phyloP scores from a whole-genome alignment of 2,113 vertebrate species.

The Piprites chloris region DNA sequence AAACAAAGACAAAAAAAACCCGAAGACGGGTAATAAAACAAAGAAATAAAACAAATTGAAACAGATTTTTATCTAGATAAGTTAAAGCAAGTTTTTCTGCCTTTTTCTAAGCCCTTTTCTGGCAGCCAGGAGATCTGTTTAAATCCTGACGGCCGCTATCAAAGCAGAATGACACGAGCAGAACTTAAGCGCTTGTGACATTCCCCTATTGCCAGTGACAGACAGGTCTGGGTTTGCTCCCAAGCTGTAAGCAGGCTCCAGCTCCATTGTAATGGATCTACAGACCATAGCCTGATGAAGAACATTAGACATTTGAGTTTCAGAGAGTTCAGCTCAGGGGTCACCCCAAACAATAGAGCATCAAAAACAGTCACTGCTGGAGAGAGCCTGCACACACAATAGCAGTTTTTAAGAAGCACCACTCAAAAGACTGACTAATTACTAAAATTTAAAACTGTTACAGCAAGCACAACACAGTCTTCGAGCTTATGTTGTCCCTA shows the following conservation, averaged over 20 bases:
- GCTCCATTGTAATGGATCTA: slow-evolving; percentile 56
- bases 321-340: slow-evolving; percentile 55
- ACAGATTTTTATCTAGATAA: background rate
- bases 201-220: slow-evolving; percentile 16
- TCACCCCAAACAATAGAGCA: slow-evolving; percentile 58
- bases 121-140: background rate
- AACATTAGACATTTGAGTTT: slow-evolving; percentile 62
- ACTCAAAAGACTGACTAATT: slow-evolving; percentile 55
- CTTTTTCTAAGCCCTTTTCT: background rate
- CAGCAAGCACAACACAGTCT: slow-evolving; percentile 27
- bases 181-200: slow-evolving; percentile 1
- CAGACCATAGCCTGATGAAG: slow-evolving; percentile 60
- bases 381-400: slow-evolving; percentile 54
- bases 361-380: slow-evolving; percentile 67
- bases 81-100: background rate
- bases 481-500: background rate
- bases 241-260: slow-evolving; percentile 44
- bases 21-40: background rate
- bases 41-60: background rate
- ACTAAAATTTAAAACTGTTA: slow-evolving; percentile 63
- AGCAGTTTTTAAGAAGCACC: slow-evolving; percentile 49
- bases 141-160: slow-evolving; percentile 2
- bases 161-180: slow-evolving; percentile 14
- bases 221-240: slow-evolving; percentile 45
- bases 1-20: background rate